Evolutionary conservation across 53 echinoderm and acorn worm species (phyloP).

Genomic region (Hippasteria phrygiana): DNA sequence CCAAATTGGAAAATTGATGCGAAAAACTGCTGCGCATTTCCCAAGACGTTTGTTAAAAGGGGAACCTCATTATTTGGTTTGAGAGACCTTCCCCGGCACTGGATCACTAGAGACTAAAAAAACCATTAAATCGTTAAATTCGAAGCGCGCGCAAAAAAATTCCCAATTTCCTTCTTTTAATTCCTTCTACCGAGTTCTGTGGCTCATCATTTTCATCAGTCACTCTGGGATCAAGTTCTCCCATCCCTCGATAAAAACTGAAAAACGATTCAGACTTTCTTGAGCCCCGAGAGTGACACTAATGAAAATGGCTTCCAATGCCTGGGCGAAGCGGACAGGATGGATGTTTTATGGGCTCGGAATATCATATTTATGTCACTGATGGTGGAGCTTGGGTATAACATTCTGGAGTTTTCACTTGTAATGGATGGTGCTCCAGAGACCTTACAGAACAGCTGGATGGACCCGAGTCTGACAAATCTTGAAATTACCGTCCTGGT

Average conservation of each 20-base stretch:
- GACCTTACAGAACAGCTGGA: conserved; percentile 44
- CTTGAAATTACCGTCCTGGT: conserved; percentile 41
- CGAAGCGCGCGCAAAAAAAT: background rate
- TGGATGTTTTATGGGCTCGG: conserved; percentile 48
- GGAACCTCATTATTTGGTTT: conserved; percentile 27
- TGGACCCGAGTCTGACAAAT: conserved; percentile 14
- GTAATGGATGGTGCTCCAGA: conserved; percentile 41
- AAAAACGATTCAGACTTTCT: conserved; percentile 29
- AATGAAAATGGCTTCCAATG: conserved; percentile 61
- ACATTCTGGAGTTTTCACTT: background rate
- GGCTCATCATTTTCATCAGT: background rate
- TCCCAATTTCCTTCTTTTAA: conserved; percentile 26
- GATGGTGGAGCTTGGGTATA: background rate
- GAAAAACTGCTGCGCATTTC: background rate
- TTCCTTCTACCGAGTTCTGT: conserved; percentile 5
- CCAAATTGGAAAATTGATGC: background rate
- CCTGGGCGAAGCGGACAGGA: conserved; percentile 2
- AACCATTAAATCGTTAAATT: conserved; percentile 52
- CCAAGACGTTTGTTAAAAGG: conserved; percentile 28
- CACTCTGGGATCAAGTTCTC: conserved; percentile 27
- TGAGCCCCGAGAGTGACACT: conserved; percentile 38
- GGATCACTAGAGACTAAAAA: conserved; percentile 38
- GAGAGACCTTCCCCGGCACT: background rate
- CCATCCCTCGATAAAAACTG: background rate
- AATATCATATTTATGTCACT: conserved; percentile 65